Base-by-base conservation (phyloP, 1,140 invertebrate species). In the Sitophilus oryzae region DNA sequence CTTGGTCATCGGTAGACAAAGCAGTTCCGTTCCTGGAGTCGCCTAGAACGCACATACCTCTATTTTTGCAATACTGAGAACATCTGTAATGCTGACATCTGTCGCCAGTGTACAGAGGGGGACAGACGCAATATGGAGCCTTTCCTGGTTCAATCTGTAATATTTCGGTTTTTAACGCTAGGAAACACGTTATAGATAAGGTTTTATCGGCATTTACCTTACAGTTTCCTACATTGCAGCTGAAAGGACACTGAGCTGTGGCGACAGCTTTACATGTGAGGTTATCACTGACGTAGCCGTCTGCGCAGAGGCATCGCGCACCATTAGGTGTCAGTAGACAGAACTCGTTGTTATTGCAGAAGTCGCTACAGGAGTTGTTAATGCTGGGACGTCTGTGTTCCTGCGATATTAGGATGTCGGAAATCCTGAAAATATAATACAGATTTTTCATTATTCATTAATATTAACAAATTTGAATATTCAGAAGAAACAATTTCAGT, bases 401-500 rank as follows among this genome's bases (percentile, higher is more conserved):
- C 60, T 87, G 85, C 15, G 87, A 64, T 8, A 88, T 80, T n/a
- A 81, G 68, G 59, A 87, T 76, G 64, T 85, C 82, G 2, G 78
- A 78, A 15, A 82, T 76, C 62, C 79, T 47, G 23, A 15, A 49
- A 52, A 43, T 11, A 19, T 10, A 48, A 35, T n/a, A n/a, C n/a
- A n/a, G n/a, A n/a, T n/a, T n/a, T n/a, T n/a, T n/a, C n/a, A n/a
- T n/a, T n/a, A n/a, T n/a, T n/a, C n/a, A n/a, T n/a, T n/a, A n/a
- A n/a, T n/a, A n/a, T n/a, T n/a, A n/a, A n/a, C n/a, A n/a, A n/a
- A n/a, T n/a, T n/a, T n/a, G n/a, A n/a, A n/a, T n/a, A n/a, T n/a
- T n/a, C n/a, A n/a, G n/a, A n/a, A n/a, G n/a, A n/a, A n/a, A n/a
- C n/a, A n/a, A n/a, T n/a, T n/a, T n/a, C n/a, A n/a, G n/a, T n/a